Evolutionary conservation across 2,888 invertebrate genomes (phyloP).

Genomic region (Drosophila prolongata): DNA sequence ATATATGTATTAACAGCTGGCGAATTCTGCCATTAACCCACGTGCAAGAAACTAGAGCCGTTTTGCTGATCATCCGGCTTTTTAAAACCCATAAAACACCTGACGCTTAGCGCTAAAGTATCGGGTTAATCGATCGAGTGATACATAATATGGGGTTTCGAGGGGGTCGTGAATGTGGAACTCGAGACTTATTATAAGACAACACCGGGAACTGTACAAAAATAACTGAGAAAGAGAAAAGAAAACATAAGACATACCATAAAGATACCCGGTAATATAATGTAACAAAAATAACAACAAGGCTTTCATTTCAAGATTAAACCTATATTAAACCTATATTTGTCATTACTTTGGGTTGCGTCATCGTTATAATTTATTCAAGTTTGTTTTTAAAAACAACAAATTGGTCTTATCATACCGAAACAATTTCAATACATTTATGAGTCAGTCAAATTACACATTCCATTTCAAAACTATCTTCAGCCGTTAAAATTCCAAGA

Average conservation of each 20-base stretch:
- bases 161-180: neutral
- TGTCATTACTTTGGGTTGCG: neutral
- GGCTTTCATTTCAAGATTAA: neutral
- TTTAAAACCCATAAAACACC: constrained; percentile 15
- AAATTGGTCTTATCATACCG: neutral
- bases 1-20: neutral
- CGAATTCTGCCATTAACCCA: constrained; percentile 8
- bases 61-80: constrained; percentile 3
- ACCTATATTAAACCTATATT: too few relatives aligned
- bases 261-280: constrained; percentile 17
- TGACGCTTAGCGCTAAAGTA: constrained; percentile 5
- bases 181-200: neutral
- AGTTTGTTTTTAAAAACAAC: neutral
- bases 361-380: neutral
- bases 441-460: neutral
- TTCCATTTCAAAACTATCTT: neutral
- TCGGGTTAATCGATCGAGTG: constrained; percentile 6
- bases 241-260: neutral
- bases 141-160: neutral
- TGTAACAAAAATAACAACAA: neutral
- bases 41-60: constrained; percentile 9
- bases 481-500: too few relatives aligned
- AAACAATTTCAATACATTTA: neutral
- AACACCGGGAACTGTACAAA: neutral
- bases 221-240: neutral